Conservation (phyloP, 2,888 invertebrate genomes). For the Biston betularia region DNA sequence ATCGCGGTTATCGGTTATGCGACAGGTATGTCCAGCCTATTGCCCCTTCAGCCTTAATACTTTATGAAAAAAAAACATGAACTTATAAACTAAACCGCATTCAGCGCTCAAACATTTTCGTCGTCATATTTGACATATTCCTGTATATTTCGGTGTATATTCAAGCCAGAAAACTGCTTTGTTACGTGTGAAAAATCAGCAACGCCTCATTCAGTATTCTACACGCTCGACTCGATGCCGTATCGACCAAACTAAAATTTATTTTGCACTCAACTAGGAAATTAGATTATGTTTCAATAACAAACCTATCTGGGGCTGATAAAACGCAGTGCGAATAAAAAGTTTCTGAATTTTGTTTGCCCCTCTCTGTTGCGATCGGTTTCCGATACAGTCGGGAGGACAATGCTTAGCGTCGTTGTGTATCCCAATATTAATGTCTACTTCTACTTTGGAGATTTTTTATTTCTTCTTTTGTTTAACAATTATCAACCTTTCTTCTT, state of each 20-base stretch:
- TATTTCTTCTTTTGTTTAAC: not conserved
- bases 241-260: constrained; percentile 66
- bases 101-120: too few species aligned
- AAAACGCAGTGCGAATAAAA: constrained; percentile 63
- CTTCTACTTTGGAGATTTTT: not conserved
- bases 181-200: constrained; percentile 52
- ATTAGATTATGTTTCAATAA: constrained; percentile 75
- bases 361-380: constrained; percentile 12
- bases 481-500: too few species aligned
- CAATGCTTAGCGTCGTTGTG: constrained; percentile 1
- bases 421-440: not conserved
- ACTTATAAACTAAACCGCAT: too few species aligned
- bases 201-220: constrained; percentile 47
- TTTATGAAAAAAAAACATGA: too few species aligned
- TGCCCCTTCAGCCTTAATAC: too few species aligned
- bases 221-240: constrained; percentile 44
- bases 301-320: constrained; percentile 62
- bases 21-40: too few species aligned
- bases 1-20: too few species aligned
- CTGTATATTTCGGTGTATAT: not conserved
- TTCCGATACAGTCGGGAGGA: constrained; percentile 12
- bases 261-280: constrained; percentile 68
- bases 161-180: not conserved
- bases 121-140: not conserved
- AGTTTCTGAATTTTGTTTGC: constrained; percentile 54